Conservation (phyloP, 2,797 vertebrate species). For the Scolopax rusticola region DNA sequence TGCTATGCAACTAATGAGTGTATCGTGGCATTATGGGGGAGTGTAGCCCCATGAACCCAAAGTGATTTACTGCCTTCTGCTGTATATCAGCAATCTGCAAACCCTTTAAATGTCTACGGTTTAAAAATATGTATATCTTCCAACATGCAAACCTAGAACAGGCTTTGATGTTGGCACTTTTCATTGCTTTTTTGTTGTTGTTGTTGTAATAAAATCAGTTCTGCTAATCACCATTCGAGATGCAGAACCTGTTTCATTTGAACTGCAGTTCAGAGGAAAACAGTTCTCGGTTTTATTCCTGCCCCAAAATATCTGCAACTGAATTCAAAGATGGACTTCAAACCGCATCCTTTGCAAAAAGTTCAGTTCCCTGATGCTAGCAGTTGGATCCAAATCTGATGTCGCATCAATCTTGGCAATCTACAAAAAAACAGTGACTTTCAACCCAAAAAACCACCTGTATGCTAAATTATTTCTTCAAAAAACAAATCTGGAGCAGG, state of each 20-base stretch:
- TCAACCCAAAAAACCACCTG: conserved; percentile 48
- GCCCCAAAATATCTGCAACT: conserved; percentile 16
- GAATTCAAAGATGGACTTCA: background rate
- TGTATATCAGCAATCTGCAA: background rate
- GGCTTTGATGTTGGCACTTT: conserved; percentile 2
- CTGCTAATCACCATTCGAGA: conserved; percentile 10
- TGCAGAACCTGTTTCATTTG: background rate
- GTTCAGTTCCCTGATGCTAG: background rate
- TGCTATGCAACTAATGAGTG: background rate
- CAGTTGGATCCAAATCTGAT: background rate
- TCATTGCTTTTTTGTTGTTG: background rate
- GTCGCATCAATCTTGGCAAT: background rate
- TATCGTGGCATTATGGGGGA: background rate
- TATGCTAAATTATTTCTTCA: conserved; percentile 27
- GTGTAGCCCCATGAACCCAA: background rate
- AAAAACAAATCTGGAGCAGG: conserved; percentile 50
- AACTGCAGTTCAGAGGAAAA: conserved; percentile 24
- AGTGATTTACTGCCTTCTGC: background rate
- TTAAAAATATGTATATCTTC: conserved; percentile 1
- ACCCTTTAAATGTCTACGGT: conserved; percentile 23
- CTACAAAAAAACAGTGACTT: background rate
- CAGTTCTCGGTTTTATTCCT: background rate
- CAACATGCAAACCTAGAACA: background rate
- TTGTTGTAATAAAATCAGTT: background rate
- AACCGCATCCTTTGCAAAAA: background rate